Evolutionary conservation across 2,888 invertebrate species (phyloP), one percentile per base, ranked within the genome.

Genomic region (Eurytoma adleriae): DNA sequence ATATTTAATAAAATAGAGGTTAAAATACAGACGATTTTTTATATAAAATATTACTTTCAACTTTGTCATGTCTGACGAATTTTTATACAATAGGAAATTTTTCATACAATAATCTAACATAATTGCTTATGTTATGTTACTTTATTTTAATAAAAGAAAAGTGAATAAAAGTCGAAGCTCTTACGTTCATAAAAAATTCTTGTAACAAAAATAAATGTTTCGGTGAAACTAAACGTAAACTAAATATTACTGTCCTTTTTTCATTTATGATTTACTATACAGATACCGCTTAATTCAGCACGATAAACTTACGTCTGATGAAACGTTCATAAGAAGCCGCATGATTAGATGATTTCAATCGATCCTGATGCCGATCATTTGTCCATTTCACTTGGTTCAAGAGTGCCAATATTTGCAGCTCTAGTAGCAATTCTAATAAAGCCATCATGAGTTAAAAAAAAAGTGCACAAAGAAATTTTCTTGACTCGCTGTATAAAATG

Each of bases 381-480:
- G 64, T 50, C 13, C 50, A 24, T 24, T 24, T 24, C 24, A 24
- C 24, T 24, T 24, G 57, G 52, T 24, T 54, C 78, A 54, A 75
- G 69, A 70, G 82, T 83, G 83, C 71, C 85, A 84, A 86, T 87
- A 86, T 87, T 86, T 86, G 83, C 83, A 82, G 84, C 84, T 69
- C 69, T 73, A 14, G 52, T 52, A 1, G 52, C 57, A 90, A 87
- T 90, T 90, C 89, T 89, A 90, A 90, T 90, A 89, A 89, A 89
- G 88, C 86, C 88, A 88, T 89, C 85, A 86, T 27, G 84, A 87
- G 86, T 87, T 87, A 89, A 89, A 90, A 89, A 90, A 89, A 89
- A 89, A 88, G 88, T 86, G 86, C 86, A 71, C 30, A 62, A 52
- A 89, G 88, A 84, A 85, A 87, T 87, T 85, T 84, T 86, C 89